These are phyloP conservation scores for Uromys caudimaculatus DNA, from an alignment of 2,797 vertebrate species.

Conservation along the genomic window DNA sequence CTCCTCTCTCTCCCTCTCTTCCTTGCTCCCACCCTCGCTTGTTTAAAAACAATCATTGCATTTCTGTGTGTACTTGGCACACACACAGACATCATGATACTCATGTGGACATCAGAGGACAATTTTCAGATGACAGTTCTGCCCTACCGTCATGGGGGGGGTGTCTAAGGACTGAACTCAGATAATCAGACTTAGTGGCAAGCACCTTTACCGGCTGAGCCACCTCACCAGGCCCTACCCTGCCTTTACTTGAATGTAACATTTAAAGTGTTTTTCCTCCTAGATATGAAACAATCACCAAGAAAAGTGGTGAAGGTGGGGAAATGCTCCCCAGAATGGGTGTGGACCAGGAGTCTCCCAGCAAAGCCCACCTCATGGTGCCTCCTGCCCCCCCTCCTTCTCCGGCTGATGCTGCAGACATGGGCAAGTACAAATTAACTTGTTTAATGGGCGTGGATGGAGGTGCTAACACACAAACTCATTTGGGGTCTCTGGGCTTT, in stretches of 20 bases:
- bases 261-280: slow-evolving; percentile 20
- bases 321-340: background rate
- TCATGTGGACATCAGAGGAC: background rate
- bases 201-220: too few relatives aligned
- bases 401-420: slow-evolving; percentile 21
- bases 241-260: background rate
- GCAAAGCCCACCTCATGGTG: accelerated
- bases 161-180: background rate
- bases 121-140: background rate
- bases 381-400: slow-evolving; percentile 76
- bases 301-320: background rate
- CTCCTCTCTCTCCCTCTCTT: too few relatives aligned
- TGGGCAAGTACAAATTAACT: background rate
- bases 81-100: accelerated
- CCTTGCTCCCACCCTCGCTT: accelerated
- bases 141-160: background rate
- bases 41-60: background rate
- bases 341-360: background rate
- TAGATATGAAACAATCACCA: slow-evolving; percentile 57
- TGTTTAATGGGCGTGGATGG: background rate
- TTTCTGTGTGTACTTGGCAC: background rate
- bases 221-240: too few relatives aligned
- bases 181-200: background rate
- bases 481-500: background rate
- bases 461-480: background rate